Evolutionary conservation across 2,113 vertebrate genomes (phyloP).

Genomic region (Oxyura jamaicensis): DNA sequence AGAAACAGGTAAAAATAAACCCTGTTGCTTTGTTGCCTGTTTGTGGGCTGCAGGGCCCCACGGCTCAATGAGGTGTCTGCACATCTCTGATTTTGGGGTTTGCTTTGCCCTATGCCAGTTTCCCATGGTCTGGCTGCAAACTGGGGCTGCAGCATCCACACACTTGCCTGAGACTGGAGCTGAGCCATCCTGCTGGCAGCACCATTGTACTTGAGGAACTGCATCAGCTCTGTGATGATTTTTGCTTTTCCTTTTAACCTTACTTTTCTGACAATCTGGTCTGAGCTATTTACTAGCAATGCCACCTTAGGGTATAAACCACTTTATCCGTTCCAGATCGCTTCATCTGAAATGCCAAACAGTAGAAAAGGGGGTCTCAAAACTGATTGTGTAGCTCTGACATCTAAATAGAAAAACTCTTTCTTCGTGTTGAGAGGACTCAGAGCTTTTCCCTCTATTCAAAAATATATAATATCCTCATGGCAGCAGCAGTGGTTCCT

Average conservation of each 20-base stretch:
- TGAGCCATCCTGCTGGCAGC: not conserved
- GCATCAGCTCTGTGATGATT: not conserved
- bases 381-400: not conserved
- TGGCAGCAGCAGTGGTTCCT: not conserved
- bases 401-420: not conserved
- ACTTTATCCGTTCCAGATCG: not conserved
- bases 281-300: not conserved
- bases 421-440: not conserved
- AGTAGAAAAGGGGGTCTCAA: not conserved
- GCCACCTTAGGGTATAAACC: not conserved
- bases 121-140: not conserved
- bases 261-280: not conserved
- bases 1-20: not conserved
- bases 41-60: not conserved
- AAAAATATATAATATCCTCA: not conserved
- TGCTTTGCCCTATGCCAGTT: not conserved
- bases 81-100: not conserved
- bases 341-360: slow-evolving; percentile 4
- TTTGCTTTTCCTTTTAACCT: not conserved
- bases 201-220: not conserved
- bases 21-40: not conserved
- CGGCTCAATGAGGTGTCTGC: not conserved
- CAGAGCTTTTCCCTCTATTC: not conserved
- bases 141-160: not conserved
- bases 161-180: not conserved